These are phyloP conservation scores for Strix uralensis DNA, from an alignment of 2,113 vertebrate genomes.

Conservation along the genomic window DNA sequence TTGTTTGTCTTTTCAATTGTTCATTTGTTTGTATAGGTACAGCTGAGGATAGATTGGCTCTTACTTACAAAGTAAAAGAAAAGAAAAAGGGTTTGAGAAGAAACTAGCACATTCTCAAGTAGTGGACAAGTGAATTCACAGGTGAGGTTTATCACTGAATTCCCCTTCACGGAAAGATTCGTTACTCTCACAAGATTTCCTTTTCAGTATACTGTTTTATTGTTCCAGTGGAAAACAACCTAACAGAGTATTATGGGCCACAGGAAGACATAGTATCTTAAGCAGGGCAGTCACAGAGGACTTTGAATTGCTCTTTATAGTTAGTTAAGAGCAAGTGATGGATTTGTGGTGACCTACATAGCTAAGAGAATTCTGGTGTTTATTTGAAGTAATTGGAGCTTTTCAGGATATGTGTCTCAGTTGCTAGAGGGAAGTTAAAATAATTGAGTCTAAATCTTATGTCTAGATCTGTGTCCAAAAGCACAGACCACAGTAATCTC, in stretches of 20 bases:
- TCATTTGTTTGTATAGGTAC: not conserved
- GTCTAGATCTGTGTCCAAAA: not conserved
- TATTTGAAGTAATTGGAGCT: slow-evolving; percentile 3
- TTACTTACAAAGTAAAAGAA: not conserved
- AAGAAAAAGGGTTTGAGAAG: not conserved
- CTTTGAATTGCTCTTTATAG: not conserved
- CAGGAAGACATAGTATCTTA: not conserved
- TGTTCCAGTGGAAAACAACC: not conserved
- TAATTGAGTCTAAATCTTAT: slow-evolving; percentile 2
- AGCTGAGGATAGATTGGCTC: not conserved
- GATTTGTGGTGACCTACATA: not conserved
- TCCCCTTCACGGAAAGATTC: not conserved
- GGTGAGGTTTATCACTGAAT: not conserved
- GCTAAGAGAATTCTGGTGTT: not conserved
- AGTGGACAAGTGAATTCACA: not conserved
- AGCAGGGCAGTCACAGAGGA: not conserved
- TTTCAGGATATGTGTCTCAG: not conserved
- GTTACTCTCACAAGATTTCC: not conserved
- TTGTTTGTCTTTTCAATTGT: not conserved
- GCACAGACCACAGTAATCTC: not conserved
- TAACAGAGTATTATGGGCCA: not conserved
- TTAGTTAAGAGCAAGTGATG: not conserved
- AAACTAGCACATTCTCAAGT: not conserved
- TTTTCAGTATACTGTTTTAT: not conserved
- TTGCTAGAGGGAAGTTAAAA: not conserved